Conservation (phyloP, 2,888 invertebrate genomes). For the Caenorhabditis sp. region DNA sequence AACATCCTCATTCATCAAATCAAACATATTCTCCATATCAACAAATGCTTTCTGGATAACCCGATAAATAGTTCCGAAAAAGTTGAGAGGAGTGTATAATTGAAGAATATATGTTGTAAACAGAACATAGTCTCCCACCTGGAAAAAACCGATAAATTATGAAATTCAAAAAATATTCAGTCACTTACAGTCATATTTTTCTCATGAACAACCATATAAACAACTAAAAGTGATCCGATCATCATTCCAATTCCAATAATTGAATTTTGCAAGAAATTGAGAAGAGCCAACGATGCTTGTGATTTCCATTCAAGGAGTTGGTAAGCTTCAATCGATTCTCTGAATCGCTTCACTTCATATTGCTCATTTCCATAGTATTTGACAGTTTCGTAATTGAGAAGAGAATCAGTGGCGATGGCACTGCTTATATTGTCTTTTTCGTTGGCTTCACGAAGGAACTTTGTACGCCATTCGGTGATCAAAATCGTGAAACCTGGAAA, state of each 20-base stretch:
- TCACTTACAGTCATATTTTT: slow-evolving; percentile 35
- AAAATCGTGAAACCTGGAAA: slow-evolving; percentile 82
- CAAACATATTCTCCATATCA: slow-evolving; percentile 99
- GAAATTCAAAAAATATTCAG: neutral
- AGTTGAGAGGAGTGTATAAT: slow-evolving; percentile 88
- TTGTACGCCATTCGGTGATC: slow-evolving; percentile 97
- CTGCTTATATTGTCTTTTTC: slow-evolving; percentile 89
- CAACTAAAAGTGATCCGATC: slow-evolving; percentile 80
- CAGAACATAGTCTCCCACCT: slow-evolving; percentile 91
- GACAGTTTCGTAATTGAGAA: slow-evolving; percentile 95
- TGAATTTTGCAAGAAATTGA: slow-evolving; percentile 89
- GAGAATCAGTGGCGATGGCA: slow-evolving; percentile 86
- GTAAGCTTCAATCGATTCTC: slow-evolving; percentile 83
- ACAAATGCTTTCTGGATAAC: slow-evolving; percentile 96
- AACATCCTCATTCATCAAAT: slow-evolving; percentile 84
- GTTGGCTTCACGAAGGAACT: slow-evolving; percentile 92
- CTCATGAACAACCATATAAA: slow-evolving; percentile 79
- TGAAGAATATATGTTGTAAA: slow-evolving; percentile 92
- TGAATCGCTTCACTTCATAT: slow-evolving; percentile 87
- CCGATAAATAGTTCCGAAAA: slow-evolving; percentile 95
- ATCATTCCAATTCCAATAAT: slow-evolving; percentile 87
- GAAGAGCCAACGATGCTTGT: slow-evolving; percentile 83
- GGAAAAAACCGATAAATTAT: slow-evolving; percentile 5
- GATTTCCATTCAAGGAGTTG: slow-evolving; percentile 90
- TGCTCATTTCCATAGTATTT: slow-evolving; percentile 95